Evolutionary conservation across 2,888 invertebrate genomes (phyloP), one percentile per base, ranked within the genome.

Genomic region (Anaspis maculata): DNA sequence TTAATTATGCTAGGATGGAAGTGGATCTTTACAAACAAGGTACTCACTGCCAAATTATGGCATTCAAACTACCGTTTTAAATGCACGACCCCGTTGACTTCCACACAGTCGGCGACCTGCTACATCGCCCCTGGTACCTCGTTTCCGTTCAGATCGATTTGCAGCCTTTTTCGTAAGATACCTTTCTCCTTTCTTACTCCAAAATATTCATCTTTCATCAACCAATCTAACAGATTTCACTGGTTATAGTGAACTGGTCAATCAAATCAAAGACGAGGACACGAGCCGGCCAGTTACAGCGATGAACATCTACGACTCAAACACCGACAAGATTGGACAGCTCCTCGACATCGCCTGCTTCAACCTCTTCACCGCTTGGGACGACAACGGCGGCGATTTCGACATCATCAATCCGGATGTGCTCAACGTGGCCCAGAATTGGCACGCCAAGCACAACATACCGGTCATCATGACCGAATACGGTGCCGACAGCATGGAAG

Each of bases 281-380:
- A 68, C 73, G 2, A 76, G 81, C 1, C 72, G 95, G 45, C 94
- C 92, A 1, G 76, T 92, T 3, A 94, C 94, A 1, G 80, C 86
- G 22, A 87, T 86, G 3, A 34, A 30, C 13, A 16, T 13, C 10
- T 25, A 34, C 27, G n/a, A 5, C 15, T 13, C 34, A 14, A 22
- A 34, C 11, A 12, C 7, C 9, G 27, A 37, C 2, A 13, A 34
- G 23, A 32, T 27, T 3, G 28, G 25, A 1, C 70, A 73, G 51
- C 69, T 80, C 58, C 68, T 92, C 51, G 96, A 96, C 61, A 77
- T 96, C 22, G 79, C 94, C 41, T 84, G 89, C 57, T 83, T 95
- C 57, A 96, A 96, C 70, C 79, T 91, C 9, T 96, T 96, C 68
- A 92, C 86, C 61, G 86, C 79, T 0, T 96, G 96, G 96, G 96